Conservation (phyloP, 2,888 invertebrate genomes). For the Imbricaverruca yamaguchii region DNA sequence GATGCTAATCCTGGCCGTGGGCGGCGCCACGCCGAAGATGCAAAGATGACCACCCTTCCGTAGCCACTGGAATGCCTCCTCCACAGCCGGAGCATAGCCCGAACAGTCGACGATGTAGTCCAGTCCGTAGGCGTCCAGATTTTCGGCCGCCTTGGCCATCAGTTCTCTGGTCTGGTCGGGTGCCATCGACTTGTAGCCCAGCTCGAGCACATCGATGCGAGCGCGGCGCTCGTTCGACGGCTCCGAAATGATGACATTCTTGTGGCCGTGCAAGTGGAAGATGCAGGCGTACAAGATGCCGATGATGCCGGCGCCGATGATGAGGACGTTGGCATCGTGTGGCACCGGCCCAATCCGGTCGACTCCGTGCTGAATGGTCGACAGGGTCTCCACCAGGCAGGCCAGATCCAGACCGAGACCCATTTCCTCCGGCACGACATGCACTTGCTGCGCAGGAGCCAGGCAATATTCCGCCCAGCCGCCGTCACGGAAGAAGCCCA, state of each 20-base stretch:
- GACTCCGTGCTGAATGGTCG: constrained; percentile 62
- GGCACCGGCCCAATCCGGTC: constrained; percentile 54
- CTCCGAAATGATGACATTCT: constrained; percentile 60
- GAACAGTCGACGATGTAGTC: constrained; percentile 65
- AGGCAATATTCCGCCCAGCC: constrained; percentile 60
- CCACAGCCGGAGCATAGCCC: constrained; percentile 61
- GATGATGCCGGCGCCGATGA: constrained; percentile 64
- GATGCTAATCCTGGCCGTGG: constrained; percentile 48
- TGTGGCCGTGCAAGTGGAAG: constrained; percentile 60
- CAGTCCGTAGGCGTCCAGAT: constrained; percentile 40
- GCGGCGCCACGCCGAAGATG: constrained; percentile 59
- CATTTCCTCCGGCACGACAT: constrained; percentile 49
- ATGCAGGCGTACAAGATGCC: constrained; percentile 60
- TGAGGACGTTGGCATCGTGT: constrained; percentile 54
- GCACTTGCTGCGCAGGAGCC: constrained; percentile 55
- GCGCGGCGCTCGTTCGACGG: constrained; percentile 47
- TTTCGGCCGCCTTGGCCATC: background rate
- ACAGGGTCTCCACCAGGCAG: constrained; percentile 59
- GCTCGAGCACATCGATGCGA: constrained; percentile 41
- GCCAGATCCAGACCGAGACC: constrained; percentile 46
- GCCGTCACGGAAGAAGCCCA: constrained; percentile 58
- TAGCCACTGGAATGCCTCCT: constrained; percentile 52
- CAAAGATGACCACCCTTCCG: constrained; percentile 56
- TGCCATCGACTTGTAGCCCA: constrained; percentile 11
- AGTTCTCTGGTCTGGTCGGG: background rate